Conservation (phyloP, 2,797 vertebrate species). For the Microctenopoma steveboyesi region DNA sequence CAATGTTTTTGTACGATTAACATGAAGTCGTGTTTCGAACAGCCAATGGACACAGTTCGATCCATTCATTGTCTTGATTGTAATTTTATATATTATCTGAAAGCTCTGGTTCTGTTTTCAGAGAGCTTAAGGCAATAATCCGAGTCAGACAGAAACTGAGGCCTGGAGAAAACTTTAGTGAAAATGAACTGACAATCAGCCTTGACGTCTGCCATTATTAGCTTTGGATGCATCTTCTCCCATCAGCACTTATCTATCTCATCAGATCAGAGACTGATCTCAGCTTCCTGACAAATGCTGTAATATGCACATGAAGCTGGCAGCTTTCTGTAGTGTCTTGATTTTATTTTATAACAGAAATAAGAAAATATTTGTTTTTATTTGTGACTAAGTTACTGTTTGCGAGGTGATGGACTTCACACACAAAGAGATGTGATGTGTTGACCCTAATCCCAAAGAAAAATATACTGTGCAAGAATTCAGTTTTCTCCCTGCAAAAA, state of each 20-base stretch:
- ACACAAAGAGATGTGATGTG: too few relatives aligned
- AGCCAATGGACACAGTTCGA: background rate
- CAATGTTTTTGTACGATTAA: too few relatives aligned
- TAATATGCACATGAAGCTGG: background rate
- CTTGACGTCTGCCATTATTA: slow-evolving; percentile 8
- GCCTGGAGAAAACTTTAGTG: slow-evolving; percentile 5
- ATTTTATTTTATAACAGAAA: background rate
- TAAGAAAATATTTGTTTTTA: background rate
- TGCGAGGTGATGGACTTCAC: too few relatives aligned
- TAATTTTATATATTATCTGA: background rate
- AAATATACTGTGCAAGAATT: background rate
- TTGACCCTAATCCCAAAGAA: background rate
- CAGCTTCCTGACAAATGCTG: background rate
- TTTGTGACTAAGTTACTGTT: too few relatives aligned
- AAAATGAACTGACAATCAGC: slow-evolving; percentile 16
- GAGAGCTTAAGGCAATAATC: background rate
- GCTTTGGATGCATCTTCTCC: slow-evolving; percentile 1
- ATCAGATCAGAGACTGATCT: slow-evolving; percentile 4
- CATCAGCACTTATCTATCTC: background rate
- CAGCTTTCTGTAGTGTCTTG: background rate
- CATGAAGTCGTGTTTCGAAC: background rate
- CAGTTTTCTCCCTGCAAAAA: too few relatives aligned
- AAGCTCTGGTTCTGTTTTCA: background rate
- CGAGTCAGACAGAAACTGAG: background rate
- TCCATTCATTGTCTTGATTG: background rate